A percentile compares a stretch with the other conserved stretches of the same genome.
phyloP scores from a whole-genome alignment of 2,797 vertebrate species.

The Tokudaia tokunoshimensis region DNA sequence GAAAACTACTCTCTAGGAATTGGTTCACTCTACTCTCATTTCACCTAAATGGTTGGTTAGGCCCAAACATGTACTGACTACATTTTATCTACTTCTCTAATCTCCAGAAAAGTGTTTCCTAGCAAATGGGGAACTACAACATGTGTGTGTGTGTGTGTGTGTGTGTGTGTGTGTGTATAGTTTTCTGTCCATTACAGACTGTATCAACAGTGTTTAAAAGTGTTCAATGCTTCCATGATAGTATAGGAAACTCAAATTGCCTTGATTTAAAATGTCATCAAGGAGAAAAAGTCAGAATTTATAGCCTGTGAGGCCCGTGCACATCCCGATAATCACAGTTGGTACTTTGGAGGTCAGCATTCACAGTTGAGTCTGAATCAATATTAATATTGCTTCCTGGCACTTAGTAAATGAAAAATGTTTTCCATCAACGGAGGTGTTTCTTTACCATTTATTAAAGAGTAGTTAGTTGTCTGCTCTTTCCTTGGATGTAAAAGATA shows the following conservation, averaged over 20 bases:
- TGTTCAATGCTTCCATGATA: not conserved
- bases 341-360: slow-evolving; percentile 73
- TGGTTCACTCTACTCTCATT: not conserved
- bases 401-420: slow-evolving; percentile 72
- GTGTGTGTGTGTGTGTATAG: not conserved
- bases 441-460: slow-evolving; percentile 77
- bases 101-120: not conserved
- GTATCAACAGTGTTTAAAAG: slow-evolving; percentile 48
- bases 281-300: slow-evolving; percentile 67
- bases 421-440: slow-evolving; percentile 66
- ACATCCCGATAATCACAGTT: slow-evolving; percentile 64
- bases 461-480: slow-evolving; percentile 62
- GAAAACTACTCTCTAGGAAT: not conserved
- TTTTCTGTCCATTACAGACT: slow-evolving; percentile 29
- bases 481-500: slow-evolving; percentile 62
- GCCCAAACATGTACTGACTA: not conserved
- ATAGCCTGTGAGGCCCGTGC: not conserved
- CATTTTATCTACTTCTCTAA: not conserved
- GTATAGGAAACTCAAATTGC: slow-evolving; percentile 56
- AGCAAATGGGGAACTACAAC: not conserved
- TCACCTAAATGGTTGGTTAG: not conserved
- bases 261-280: slow-evolving; percentile 74
- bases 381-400: slow-evolving; percentile 75
- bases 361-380: slow-evolving; percentile 75
- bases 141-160: not conserved